Evolutionary conservation across 2,888 invertebrate species (phyloP), one percentile per base, ranked within the genome.

Genomic region (Brachyopa scutellaris): DNA sequence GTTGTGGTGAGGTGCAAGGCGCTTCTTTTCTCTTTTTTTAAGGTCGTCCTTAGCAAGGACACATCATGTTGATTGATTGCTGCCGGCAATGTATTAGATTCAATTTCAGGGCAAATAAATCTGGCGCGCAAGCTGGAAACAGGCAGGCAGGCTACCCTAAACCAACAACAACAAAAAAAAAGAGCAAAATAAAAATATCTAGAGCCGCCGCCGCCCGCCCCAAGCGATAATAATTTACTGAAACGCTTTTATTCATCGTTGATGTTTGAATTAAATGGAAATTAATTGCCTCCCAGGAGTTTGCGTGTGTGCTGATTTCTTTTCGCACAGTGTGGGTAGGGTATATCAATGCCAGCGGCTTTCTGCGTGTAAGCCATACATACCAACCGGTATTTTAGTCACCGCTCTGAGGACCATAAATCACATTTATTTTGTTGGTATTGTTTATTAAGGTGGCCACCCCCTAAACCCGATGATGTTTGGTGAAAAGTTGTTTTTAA

Each of bases 241-340:
- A 38, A 42, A 66, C 66, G 66, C 31, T 42, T 53, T 53, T 29
- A 53, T 66, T 66, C 66, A 42, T 66, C 66, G 66, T 42, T 66
- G 53, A 66, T 66, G 31, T 66, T 66, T 66, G 53, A 53, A 66
- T 53, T 66, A 42, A 53, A 66, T 66, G 53, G 66, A 66, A 42
- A 66, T 66, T 53, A 66, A 66, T 53, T 53, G 31, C 53, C 66
- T n/a, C 53, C 31, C 9, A 19, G 53, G 42, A 42, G 31, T 11
- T 66, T 53, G 53, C 66, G 42, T 53, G 66, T 66, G 53, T 31
- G 53, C 42, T 66, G 21, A 33, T 13, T 33, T 33, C 21, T 7
- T 7, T 8, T 8, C 31, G 21, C 51, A 64, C 38, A 36, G 15
- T 2, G 0, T 15, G 38, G 2, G 17, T 11, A 15, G 40, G 23